Conservation (phyloP, 2,888 invertebrate species). For the Alloscopus bannaensis region DNA sequence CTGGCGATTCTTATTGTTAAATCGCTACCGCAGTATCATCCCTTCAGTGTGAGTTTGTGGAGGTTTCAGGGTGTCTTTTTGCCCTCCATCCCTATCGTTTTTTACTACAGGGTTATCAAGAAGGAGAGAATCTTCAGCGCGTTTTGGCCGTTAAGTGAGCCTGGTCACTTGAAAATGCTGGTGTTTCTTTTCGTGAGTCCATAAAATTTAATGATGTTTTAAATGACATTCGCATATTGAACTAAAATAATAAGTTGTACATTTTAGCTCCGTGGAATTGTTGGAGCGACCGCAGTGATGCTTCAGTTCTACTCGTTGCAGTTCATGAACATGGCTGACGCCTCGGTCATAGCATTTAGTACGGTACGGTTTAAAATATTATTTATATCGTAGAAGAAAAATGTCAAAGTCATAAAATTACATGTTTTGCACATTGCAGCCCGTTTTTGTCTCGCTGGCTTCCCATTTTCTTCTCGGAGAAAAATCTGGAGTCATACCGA, state of each 20-base stretch:
- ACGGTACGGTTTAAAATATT: constrained; percentile 39
- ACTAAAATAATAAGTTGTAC: constrained; percentile 2
- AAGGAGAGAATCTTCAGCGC: constrained; percentile 57
- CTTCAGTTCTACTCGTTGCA: constrained; percentile 69
- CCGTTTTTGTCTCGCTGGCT: constrained; percentile 53
- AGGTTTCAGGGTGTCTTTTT: constrained; percentile 68
- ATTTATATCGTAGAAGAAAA: background rate
- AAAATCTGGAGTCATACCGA: constrained; percentile 67
- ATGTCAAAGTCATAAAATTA: background rate
- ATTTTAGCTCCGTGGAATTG: background rate
- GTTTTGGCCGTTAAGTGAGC: constrained; percentile 29
- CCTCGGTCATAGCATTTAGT: constrained; percentile 65
- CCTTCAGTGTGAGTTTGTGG: constrained; percentile 64
- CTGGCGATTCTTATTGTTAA: constrained; percentile 65
- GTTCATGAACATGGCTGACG: constrained; percentile 67
- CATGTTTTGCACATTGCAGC: constrained; percentile 15
- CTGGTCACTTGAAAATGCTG: constrained; percentile 47
- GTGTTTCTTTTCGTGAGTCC: constrained; percentile 55
- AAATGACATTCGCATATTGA: too few relatives aligned
- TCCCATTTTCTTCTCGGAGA: constrained; percentile 67
- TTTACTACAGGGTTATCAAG: constrained; percentile 50
- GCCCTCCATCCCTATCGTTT: constrained; percentile 59
- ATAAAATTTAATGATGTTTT: constrained; percentile 9
- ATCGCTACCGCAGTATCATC: constrained; percentile 59
- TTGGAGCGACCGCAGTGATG: constrained; percentile 56